Evolutionary conservation across 2,113 vertebrate species (phyloP).

Genomic region (Agapornis roseicollis): DNA sequence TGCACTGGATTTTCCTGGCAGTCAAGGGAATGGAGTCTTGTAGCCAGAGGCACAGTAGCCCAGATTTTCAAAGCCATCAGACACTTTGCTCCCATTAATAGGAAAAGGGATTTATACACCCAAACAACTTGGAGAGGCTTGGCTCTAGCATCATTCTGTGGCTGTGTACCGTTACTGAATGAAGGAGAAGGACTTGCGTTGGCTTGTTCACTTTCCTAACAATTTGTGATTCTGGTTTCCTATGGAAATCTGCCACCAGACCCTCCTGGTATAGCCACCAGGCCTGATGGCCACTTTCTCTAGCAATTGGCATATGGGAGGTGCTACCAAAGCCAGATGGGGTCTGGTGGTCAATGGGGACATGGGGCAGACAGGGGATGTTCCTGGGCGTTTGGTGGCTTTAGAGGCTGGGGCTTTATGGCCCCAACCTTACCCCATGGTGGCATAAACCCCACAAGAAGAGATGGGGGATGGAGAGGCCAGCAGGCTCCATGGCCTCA

Average conservation of each 20-base stretch:
- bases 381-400: not conserved
- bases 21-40: not conserved
- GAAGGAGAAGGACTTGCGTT: not conserved
- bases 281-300: not conserved
- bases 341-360: not conserved
- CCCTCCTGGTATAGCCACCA: not conserved
- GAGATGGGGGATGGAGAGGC: not conserved
- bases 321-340: not conserved
- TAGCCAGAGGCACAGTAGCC: rapidly evolving
- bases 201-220: rapidly evolving
- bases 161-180: not conserved
- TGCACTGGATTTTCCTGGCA: not conserved
- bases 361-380: not conserved
- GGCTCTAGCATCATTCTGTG: rapidly evolving
- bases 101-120: not conserved
- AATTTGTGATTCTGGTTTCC: not conserved
- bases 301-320: rapidly evolving
- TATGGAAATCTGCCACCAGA: not conserved
- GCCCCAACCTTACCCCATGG: rapidly evolving
- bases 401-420: not conserved
- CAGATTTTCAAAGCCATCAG: not conserved
- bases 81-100: not conserved
- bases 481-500: not conserved
- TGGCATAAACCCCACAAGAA: not conserved
- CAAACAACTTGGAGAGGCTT: not conserved